Evolutionary conservation across 2,113 vertebrate genomes (phyloP).

Genomic region (Dermatemys mawii): DNA sequence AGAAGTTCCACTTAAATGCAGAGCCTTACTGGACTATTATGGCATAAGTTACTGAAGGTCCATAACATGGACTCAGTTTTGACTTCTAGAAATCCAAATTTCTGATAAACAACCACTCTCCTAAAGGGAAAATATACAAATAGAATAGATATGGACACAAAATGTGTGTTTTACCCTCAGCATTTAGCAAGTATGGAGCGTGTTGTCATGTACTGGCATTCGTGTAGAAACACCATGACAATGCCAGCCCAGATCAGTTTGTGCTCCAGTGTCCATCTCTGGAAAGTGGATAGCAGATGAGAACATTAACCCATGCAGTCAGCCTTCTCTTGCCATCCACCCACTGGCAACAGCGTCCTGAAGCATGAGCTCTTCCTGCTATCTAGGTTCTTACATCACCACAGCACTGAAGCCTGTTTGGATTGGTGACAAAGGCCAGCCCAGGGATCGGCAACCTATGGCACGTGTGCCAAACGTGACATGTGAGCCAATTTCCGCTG

Average conservation of each 20-base stretch:
- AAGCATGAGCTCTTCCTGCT: background rate
- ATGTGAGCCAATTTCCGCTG: no score
- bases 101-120: background rate
- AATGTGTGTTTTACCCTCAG: background rate
- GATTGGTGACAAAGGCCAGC: background rate
- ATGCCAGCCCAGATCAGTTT: background rate
- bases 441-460: no score
- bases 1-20: background rate
- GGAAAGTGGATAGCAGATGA: background rate
- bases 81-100: background rate
- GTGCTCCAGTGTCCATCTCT: background rate
- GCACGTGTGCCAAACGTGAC: no score
- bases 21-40: background rate
- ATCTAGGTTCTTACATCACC: background rate
- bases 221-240: background rate
- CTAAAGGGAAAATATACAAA: background rate
- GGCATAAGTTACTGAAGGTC: background rate
- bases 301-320: background rate
- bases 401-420: background rate
- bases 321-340: background rate
- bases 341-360: background rate
- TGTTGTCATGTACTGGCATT: background rate
- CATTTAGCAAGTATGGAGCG: background rate
- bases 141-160: background rate
- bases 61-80: background rate